Evolutionary conservation across 1,140 invertebrate genomes (phyloP).

Genomic region (Papilio polyxenes): DNA sequence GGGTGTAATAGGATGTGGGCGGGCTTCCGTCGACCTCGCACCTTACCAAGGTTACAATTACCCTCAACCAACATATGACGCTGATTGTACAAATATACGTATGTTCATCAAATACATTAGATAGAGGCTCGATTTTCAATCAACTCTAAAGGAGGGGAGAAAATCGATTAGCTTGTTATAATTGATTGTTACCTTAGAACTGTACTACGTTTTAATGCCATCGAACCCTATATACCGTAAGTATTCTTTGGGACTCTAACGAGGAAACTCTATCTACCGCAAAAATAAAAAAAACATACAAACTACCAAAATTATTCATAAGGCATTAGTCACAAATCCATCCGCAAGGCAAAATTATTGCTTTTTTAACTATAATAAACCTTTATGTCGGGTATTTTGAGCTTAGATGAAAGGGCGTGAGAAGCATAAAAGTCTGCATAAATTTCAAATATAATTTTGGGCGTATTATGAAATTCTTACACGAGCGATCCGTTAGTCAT

Average conservation of each 20-base stretch:
- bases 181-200: too few relatives aligned
- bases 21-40: slow-evolving; percentile 62
- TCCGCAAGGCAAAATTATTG: slow-evolving; percentile 17
- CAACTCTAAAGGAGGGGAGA: not conserved
- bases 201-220: too few relatives aligned
- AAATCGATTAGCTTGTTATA: too few relatives aligned
- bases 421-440: slow-evolving; percentile 31
- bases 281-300: not conserved
- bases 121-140: not conserved
- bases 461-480: slow-evolving; percentile 20
- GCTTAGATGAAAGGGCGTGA: slow-evolving; percentile 24
- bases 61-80: slow-evolving; percentile 22
- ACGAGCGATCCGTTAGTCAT: not conserved
- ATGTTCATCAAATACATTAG: not conserved
- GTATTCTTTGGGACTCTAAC: too few relatives aligned
- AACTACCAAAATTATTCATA: not conserved
- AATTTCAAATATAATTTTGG: slow-evolving; percentile 34
- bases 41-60: slow-evolving; percentile 47
- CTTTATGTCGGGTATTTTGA: slow-evolving; percentile 29
- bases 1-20: slow-evolving; percentile 56
- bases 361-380: slow-evolving; percentile 20
- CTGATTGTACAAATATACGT: slow-evolving; percentile 30
- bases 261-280: not conserved
- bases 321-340: not conserved
- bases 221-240: not conserved